These are phyloP conservation scores for Botrylloides violaceus DNA, from an alignment of 23 tunicate species.

Conservation along the genomic window DNA sequence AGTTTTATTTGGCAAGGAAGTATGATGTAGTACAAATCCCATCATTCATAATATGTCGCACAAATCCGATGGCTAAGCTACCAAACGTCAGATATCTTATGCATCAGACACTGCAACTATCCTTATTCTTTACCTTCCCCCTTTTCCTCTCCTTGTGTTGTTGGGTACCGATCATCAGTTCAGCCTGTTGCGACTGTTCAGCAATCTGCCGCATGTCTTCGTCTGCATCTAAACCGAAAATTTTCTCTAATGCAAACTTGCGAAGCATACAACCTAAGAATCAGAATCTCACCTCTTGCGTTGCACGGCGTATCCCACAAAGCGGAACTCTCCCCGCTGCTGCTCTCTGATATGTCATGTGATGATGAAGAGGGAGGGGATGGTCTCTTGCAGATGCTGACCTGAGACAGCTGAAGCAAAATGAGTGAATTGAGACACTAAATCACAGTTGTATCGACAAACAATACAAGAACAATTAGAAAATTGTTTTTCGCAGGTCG, in stretches of 20 bases:
- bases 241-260: not conserved
- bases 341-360: conserved; percentile 22
- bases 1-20: too few relatives aligned
- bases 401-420: not conserved
- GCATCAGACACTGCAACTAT: not conserved
- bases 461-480: too few relatives aligned
- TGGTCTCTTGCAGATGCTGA: conserved; percentile 10
- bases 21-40: too few relatives aligned
- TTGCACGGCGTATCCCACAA: conserved; percentile 12
- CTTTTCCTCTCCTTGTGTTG: conserved; percentile 3
- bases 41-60: too few relatives aligned
- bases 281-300: conserved; percentile 6
- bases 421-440: not conserved
- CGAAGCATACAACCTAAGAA: too few relatives aligned
- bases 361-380: conserved; percentile 6
- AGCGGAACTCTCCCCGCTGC: conserved; percentile 10
- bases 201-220: conserved; percentile 35
- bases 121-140: not conserved
- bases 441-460: too few relatives aligned
- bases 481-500: too few relatives aligned
- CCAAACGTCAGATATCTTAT: not conserved
- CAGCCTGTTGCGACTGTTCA: conserved; percentile 34
- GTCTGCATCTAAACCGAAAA: conserved; percentile 48
- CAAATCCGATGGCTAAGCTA: not conserved
- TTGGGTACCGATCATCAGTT: conserved; percentile 14